Evolutionary conservation across 2,888 invertebrate genomes (phyloP).

Genomic region (Parapristionchus giblindavisi): DNA sequence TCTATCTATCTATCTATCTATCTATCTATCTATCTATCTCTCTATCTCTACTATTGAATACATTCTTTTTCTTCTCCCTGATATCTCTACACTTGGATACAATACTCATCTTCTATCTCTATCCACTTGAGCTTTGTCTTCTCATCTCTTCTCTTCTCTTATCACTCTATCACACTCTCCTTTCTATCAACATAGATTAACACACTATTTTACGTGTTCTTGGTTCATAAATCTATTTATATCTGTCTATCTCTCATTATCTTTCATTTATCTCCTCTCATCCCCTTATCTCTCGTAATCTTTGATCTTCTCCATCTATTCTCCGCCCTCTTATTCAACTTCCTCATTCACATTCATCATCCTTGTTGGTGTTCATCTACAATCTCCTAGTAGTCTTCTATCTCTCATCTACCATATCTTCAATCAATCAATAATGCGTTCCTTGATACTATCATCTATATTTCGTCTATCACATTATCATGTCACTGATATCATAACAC

Average conservation of each 20-base stretch:
- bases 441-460: too few species aligned
- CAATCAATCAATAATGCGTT: too few species aligned
- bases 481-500: too few species aligned
- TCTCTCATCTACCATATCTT: not conserved
- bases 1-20: slow-evolving; percentile 43
- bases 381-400: not conserved
- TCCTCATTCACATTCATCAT: not conserved
- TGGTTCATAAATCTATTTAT: too few species aligned
- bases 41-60: slow-evolving; percentile 39
- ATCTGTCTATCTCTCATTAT: too few species aligned
- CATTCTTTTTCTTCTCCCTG: slow-evolving; percentile 37
- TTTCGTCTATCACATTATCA: too few species aligned
- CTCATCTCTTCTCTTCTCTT: not conserved
- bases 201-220: too few species aligned
- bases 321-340: slow-evolving; percentile 6
- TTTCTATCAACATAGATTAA: too few species aligned
- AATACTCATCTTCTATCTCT: slow-evolving; percentile 17
- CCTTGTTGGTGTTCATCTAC: not conserved
- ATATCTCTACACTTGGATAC: slow-evolving; percentile 40
- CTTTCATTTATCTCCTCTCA: too few species aligned
- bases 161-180: not conserved
- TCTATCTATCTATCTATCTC: slow-evolving; percentile 24
- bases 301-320: slow-evolving; percentile 22
- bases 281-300: slow-evolving; percentile 31
- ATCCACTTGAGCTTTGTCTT: slow-evolving; percentile 32